A percentile compares a stretch with the other conserved stretches of the same genome.
Conservation (phyloP, 1,140 invertebrate species). For the Zaprionus ghesquierei region DNA sequence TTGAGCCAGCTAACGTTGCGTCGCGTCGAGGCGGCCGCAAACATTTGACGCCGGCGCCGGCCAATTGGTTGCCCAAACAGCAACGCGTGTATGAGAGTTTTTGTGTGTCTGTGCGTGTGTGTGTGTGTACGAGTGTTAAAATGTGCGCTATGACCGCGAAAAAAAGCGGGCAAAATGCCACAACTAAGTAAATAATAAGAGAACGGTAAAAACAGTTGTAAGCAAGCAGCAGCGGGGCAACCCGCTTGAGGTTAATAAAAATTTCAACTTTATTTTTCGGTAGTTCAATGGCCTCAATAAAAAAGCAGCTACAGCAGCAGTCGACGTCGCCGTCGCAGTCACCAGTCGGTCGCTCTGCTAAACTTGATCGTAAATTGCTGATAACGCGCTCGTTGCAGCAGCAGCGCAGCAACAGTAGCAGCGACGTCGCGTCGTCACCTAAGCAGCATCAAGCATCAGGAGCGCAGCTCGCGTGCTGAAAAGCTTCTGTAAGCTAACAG, state of each 20-base stretch:
- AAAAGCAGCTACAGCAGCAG: conserved; percentile 17
- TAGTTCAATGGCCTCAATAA: conserved; percentile 66
- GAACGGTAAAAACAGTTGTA: conserved; percentile 76
- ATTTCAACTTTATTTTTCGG: conserved; percentile 49
- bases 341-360: conserved; percentile 31
- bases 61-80: too few relatives aligned
- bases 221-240: conserved; percentile 44
- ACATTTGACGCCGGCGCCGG: too few relatives aligned
- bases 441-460: background rate
- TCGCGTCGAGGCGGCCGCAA: conserved; percentile 9
- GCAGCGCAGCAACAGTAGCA: conserved; percentile 14
- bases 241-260: conserved; percentile 66
- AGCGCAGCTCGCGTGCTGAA: background rate
- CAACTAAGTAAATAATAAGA: conserved; percentile 53
- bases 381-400: conserved; percentile 39
- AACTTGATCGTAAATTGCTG: conserved; percentile 63
- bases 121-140: conserved; percentile 1
- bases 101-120: background rate
- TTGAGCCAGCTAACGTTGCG: conserved; percentile 20
- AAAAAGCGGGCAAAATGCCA: conserved; percentile 27
- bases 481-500: background rate
- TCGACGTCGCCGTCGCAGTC: background rate
- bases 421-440: background rate
- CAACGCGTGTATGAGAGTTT: background rate
- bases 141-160: conserved; percentile 41